Evolutionary conservation across 2,797 vertebrate genomes (phyloP).

Genomic region (Sarcoramphus papa): DNA sequence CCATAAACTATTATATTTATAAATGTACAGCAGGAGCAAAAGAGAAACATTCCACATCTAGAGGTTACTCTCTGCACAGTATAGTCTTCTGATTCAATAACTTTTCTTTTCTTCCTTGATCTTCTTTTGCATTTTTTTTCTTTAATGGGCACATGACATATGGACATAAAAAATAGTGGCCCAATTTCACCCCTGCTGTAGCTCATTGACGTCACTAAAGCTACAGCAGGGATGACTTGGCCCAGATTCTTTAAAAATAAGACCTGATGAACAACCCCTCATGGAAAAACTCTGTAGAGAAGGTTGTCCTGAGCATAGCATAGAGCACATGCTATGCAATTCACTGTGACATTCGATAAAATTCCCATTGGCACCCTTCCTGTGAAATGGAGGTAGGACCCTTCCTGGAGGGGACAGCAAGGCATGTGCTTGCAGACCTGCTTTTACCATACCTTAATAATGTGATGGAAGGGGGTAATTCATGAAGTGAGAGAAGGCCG

Average conservation of each 20-base stretch:
- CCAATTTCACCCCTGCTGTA: slow-evolving; percentile 63
- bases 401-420: background rate
- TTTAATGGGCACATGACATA: slow-evolving; percentile 56
- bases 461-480: background rate
- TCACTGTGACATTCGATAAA: background rate
- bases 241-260: slow-evolving; percentile 67
- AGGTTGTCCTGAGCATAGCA: slow-evolving; percentile 25
- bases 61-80: background rate
- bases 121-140: background rate
- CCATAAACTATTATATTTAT: slow-evolving; percentile 26
- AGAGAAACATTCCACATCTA: background rate
- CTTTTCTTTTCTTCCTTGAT: slow-evolving; percentile 37
- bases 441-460: background rate
- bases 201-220: slow-evolving; percentile 64
- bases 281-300: slow-evolving; percentile 31
- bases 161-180: slow-evolving; percentile 64
- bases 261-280: slow-evolving; percentile 50
- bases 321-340: background rate
- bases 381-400: background rate
- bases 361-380: background rate
- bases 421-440: background rate
- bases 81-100: background rate
- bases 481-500: background rate
- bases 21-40: background rate
- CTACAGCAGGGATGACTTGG: slow-evolving; percentile 67